phyloP scores from a whole-genome alignment of 2,888 invertebrate species.

The Drosophila anceps region DNA sequence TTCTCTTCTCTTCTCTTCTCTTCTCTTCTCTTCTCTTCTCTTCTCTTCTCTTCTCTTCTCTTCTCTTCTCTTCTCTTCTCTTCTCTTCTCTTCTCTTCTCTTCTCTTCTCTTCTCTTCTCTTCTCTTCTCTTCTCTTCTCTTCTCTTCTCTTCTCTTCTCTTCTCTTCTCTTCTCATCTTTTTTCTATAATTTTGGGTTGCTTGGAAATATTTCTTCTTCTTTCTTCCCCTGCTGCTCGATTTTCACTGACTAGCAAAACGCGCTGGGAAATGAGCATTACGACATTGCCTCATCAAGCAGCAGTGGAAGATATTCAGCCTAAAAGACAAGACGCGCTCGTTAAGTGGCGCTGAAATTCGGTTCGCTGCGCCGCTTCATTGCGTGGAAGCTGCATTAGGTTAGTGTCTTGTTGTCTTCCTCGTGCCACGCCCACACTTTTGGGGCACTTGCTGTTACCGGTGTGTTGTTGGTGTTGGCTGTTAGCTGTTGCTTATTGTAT shows the following conservation, averaged over 20 bases:
- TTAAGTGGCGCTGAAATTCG: slow-evolving; percentile 45
- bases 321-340: slow-evolving; percentile 47
- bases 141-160: neutral
- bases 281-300: too few relatives aligned
- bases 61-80: neutral
- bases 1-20: neutral
- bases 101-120: neutral
- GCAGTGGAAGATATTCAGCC: neutral
- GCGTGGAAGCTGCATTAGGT: slow-evolving; percentile 42
- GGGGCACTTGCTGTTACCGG: slow-evolving; percentile 21
- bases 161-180: neutral
- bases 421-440: slow-evolving; percentile 41
- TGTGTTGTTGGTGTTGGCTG: slow-evolving; percentile 26
- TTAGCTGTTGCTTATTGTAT: slow-evolving; percentile 66
- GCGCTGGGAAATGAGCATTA: neutral
- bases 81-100: neutral
- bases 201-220: neutral
- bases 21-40: neutral
- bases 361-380: slow-evolving; percentile 34
- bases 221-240: slow-evolving; percentile 26
- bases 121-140: neutral
- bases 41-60: neutral
- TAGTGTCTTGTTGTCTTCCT: neutral
- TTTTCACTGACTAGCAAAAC: slow-evolving; percentile 5
- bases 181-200: slow-evolving; percentile 38